These are phyloP conservation scores for Scatophagus argus DNA, from an alignment of 2,113 vertebrate genomes.

Conservation along the genomic window DNA sequence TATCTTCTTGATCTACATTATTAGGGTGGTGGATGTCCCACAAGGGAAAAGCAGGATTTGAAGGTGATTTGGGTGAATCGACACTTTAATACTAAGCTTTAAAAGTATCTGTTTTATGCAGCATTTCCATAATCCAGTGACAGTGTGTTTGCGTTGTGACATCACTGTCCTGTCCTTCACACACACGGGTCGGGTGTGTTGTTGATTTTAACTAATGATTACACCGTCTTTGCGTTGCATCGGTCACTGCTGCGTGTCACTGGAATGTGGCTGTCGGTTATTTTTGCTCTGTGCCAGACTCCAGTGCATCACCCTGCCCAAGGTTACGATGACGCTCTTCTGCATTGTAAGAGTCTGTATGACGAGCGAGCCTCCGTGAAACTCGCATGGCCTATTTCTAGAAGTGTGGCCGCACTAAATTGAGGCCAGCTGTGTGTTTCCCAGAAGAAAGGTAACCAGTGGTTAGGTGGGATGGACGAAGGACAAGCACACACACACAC, in stretches of 20 bases:
- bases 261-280: neutral
- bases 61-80: neutral
- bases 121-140: neutral
- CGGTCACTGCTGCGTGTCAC: neutral
- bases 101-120: neutral
- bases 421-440: constrained; percentile 2
- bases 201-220: neutral
- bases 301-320: neutral
- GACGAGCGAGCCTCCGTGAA: neutral
- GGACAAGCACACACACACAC: constrained; percentile 16
- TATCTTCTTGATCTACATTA: neutral
- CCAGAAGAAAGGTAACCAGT: constrained; percentile 9
- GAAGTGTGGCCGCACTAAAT: neutral
- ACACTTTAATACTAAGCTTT: neutral
- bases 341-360: neutral
- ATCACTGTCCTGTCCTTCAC: neutral
- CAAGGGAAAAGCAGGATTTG: neutral
- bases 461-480: constrained; percentile 20
- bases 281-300: neutral
- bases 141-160: too few relatives aligned
- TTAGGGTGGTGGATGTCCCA: neutral
- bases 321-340: neutral
- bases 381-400: neutral
- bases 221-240: too few relatives aligned
- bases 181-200: neutral